Evolutionary conservation across 2,888 invertebrate species (phyloP), one percentile per base, ranked within the genome.

Genomic region (Erpobdella octoculata): DNA sequence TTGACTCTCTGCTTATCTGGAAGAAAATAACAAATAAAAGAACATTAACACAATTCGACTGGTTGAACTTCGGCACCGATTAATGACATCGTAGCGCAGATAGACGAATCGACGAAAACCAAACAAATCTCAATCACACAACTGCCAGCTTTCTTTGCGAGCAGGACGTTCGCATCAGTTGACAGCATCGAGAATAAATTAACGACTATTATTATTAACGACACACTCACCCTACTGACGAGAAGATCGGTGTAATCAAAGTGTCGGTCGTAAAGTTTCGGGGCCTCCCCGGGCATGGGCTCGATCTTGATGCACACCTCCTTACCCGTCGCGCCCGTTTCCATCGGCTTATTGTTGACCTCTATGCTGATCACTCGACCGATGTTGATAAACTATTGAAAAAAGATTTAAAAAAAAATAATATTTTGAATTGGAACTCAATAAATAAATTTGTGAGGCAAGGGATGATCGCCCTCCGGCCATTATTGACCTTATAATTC

Each of bases 191-290:
- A 5, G 25, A 33, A 61, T 2, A 5, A n/a, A 62, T 1, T 31
- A 31, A 62, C 28, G 62, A 12, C 18, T 35, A 33, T 41, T 41
- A 15, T 41, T n/a, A n/a, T 15, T 18, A 62, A 66, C 21, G 9
- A 72, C 31, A 37, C 15, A 46, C 70, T 67, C 78, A 85, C 86
- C 81, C 82, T 95, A 87, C 96, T 96, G 81, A 95, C 88, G 76
- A 98, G 88, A 82, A 92, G 86, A 84, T 98, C 98, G 53, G 90
- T 93, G 80, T 93, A 91, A 81, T 96, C 96, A 85, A 99, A 99
- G 85, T 99, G 98, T 73, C 98, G 87, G 15, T 98, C 98, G 84
- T 90, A 94, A 90, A 99, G 91, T 86, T 97, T 97, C 64, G 98
- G 98, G 65, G 97, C 89, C 84, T 98, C 96, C 21, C 69, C 97